These are phyloP conservation scores for Ormyrus nitidulus DNA, from an alignment of 2,888 invertebrate genomes.

Conservation along the genomic window DNA sequence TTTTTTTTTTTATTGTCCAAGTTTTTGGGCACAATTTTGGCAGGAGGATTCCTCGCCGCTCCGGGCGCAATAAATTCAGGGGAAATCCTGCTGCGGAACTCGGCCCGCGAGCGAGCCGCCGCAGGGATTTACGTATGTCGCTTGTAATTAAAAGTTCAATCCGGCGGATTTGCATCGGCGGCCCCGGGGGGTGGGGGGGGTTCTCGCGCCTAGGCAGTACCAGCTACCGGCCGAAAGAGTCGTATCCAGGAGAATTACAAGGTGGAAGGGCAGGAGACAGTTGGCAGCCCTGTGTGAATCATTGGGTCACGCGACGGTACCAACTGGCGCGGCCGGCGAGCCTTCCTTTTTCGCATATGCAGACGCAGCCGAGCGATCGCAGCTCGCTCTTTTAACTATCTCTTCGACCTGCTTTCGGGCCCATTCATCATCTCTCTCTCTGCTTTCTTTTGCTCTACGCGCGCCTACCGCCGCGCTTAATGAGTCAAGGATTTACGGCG, in stretches of 20 bases:
- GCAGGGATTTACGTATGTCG: conserved; percentile 34
- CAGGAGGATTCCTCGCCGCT: too few relatives aligned
- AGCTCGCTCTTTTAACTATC: conserved; percentile 44
- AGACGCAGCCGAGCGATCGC: neutral
- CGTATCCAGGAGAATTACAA: conserved; percentile 55
- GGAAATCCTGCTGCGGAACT: neutral
- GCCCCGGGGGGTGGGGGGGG: neutral
- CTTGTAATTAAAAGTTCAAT: conserved; percentile 51
- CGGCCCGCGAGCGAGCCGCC: neutral
- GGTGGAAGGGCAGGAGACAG: conserved; percentile 57
- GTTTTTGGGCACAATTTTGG: too few relatives aligned
- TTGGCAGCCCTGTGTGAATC: conserved; percentile 67
- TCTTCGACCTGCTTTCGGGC: conserved; percentile 38
- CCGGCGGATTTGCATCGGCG: conserved; percentile 34
- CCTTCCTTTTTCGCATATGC: neutral
- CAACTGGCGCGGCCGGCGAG: conserved; percentile 63
- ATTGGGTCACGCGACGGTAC: conserved; percentile 73
- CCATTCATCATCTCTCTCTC: conserved; percentile 39
- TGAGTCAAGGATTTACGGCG: conserved; percentile 42
- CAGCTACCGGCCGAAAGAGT: conserved; percentile 41
- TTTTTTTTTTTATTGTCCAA: too few relatives aligned
- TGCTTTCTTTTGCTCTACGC: conserved; percentile 10
- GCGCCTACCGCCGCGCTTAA: conserved; percentile 34
- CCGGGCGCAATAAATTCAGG: conserved; percentile 2
- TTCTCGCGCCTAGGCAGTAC: neutral